These are phyloP conservation scores for Cryptophagus acutangulus DNA, from an alignment of 2,888 invertebrate species.

Conservation along the genomic window DNA sequence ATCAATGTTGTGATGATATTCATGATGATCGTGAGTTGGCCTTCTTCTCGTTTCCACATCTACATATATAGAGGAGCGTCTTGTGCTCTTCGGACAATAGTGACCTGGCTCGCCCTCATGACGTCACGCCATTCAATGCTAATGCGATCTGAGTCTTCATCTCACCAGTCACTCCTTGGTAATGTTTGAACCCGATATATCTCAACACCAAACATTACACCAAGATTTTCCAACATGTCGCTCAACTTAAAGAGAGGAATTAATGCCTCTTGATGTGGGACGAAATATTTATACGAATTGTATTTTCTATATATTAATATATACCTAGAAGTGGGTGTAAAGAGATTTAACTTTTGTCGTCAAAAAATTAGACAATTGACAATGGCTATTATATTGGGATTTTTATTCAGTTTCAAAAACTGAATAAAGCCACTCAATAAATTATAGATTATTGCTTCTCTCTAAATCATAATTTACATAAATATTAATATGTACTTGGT, in stretches of 20 bases:
- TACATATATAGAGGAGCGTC: constrained; percentile 27
- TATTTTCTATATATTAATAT: background rate
- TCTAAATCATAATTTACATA: too few relatives aligned
- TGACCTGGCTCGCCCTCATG: constrained; percentile 47
- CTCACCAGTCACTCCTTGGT: constrained; percentile 39
- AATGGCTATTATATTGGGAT: constrained; percentile 18
- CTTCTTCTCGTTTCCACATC: constrained; percentile 3
- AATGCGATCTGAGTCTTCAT: constrained; percentile 41
- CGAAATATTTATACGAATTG: background rate
- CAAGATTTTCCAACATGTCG: background rate
- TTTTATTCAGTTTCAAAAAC: too few relatives aligned
- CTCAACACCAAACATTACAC: constrained; percentile 2
- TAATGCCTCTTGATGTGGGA: too few relatives aligned
- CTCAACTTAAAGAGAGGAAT: too few relatives aligned
- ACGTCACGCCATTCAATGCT: constrained; percentile 47
- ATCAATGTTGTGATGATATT: constrained; percentile 3
- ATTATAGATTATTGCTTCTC: too few relatives aligned
- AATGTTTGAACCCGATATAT: constrained; percentile 4
- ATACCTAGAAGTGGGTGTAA: constrained; percentile 15
- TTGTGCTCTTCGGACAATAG: constrained; percentile 40
- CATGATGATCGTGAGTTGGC: constrained; percentile 5
- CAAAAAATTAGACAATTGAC: constrained; percentile 19
- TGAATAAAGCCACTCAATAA: too few relatives aligned
- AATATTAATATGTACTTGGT: too few relatives aligned
- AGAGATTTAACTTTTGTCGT: constrained; percentile 12